A percentile compares a stretch with the other conserved stretches of the same genome.
Conservation (phyloP, 2,797 vertebrate genomes). For the Tokudaia tokunoshimensis region DNA sequence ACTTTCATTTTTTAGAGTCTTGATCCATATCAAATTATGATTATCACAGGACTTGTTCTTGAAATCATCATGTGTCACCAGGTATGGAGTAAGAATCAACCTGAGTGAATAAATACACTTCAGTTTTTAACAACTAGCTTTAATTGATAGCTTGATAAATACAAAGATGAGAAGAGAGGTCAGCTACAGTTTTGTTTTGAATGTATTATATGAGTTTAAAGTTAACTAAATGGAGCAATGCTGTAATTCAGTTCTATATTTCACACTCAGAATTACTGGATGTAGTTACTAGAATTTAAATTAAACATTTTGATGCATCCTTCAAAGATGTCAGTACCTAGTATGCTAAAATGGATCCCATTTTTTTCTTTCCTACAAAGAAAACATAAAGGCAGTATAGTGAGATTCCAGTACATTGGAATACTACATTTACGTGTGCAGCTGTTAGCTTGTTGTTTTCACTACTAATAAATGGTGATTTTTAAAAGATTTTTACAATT, state of each 20-base stretch:
- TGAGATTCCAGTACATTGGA: not conserved
- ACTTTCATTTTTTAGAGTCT: not conserved
- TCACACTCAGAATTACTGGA: conserved; percentile 6
- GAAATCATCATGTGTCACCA: conserved; percentile 46
- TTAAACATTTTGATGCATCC: not conserved
- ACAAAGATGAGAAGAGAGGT: conserved; percentile 51
- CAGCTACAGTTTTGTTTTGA: conserved; percentile 57
- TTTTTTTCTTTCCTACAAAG: not conserved
- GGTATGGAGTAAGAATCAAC: conserved; percentile 55
- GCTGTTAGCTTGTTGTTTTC: not conserved
- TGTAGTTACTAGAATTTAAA: not conserved
- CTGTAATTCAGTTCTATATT: conserved; percentile 35
- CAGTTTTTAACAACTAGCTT: conserved; percentile 59
- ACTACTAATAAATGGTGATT: not conserved
- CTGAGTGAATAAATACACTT: conserved; percentile 40
- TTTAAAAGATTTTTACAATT: not conserved
- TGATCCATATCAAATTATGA: not conserved
- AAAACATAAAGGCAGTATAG: not conserved
- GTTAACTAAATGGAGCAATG: not conserved
- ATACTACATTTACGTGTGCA: not conserved
- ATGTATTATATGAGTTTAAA: conserved; percentile 42
- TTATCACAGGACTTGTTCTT: not conserved
- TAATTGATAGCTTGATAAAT: conserved; percentile 71
- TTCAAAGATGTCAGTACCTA: not conserved
- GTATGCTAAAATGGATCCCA: not conserved